phyloP scores from a whole-genome alignment of 2,888 invertebrate genomes.

The Dynastes grantii region DNA sequence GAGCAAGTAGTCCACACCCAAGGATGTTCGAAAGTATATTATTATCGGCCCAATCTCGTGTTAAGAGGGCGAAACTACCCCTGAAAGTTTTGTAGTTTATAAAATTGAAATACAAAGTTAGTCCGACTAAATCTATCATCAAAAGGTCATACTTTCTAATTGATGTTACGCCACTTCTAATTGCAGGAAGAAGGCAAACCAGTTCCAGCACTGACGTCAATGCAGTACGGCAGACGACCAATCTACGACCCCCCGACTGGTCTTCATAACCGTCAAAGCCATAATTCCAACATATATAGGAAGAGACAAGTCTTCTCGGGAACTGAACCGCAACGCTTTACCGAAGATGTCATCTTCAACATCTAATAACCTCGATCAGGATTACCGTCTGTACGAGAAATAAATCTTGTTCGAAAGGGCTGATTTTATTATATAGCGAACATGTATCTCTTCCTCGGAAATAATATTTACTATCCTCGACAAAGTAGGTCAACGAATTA shows the following conservation, averaged over 20 bases:
- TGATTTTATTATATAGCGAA: neutral
- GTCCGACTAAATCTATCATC: too few relatives aligned
- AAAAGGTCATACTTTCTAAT: too few relatives aligned
- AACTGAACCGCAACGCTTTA: constrained; percentile 55
- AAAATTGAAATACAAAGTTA: too few relatives aligned
- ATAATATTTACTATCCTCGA: constrained; percentile 18
- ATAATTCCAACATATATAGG: constrained; percentile 64
- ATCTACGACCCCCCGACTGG: constrained; percentile 62
- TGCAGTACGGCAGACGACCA: constrained; percentile 65
- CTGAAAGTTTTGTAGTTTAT: too few relatives aligned
- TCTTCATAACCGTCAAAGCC: constrained; percentile 60
- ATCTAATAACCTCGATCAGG: constrained; percentile 18
- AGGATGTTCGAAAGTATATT: too few relatives aligned
- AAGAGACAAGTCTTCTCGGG: constrained; percentile 61
- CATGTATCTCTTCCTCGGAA: constrained; percentile 6
- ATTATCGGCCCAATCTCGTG: too few relatives aligned
- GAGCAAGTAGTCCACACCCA: too few relatives aligned
- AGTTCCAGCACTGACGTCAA: constrained; percentile 66
- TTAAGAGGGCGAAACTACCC: too few relatives aligned
- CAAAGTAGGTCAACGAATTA: constrained; percentile 36
- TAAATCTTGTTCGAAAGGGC: constrained; percentile 18
- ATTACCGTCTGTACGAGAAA: constrained; percentile 14
- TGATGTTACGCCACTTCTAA: neutral
- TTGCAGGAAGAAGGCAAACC: constrained; percentile 67
- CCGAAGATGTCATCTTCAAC: constrained; percentile 45